Conservation (phyloP, 1,140 invertebrate genomes). For the Eurytemora carolleeae region DNA sequence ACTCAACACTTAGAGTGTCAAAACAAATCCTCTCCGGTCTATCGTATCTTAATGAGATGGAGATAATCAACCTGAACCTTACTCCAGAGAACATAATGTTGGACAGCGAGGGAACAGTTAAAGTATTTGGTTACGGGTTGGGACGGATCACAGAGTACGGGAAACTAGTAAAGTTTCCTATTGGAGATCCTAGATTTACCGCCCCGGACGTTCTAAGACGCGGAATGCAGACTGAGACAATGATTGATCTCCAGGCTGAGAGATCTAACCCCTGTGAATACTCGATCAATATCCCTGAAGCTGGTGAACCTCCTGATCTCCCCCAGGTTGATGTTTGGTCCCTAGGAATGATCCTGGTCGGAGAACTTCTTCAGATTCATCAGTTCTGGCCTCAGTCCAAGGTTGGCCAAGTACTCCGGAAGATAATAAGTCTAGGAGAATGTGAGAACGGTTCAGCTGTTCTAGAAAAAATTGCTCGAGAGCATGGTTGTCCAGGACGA, state of each 20-base stretch:
- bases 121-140: constrained; percentile 77
- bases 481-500: constrained; percentile 13
- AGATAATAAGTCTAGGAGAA: constrained; percentile 14
- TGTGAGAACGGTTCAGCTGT: constrained; percentile 17
- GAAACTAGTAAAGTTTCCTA: constrained; percentile 67
- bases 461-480: constrained; percentile 17
- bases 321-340: constrained; percentile 63
- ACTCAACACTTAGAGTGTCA: constrained; percentile 38
- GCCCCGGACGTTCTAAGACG: background rate
- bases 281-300: background rate
- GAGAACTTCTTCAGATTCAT: constrained; percentile 49
- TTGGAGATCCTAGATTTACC: constrained; percentile 35
- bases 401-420: constrained; percentile 16
- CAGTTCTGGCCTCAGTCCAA: constrained; percentile 18
- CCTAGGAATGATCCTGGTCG: constrained; percentile 61
- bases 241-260: background rate
- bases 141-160: constrained; percentile 73
- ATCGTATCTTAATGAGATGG: constrained; percentile 44
- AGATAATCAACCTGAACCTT: constrained; percentile 56
- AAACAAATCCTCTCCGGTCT: constrained; percentile 52
- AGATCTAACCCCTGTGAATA: background rate
- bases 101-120: constrained; percentile 44
- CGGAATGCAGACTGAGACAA: background rate
- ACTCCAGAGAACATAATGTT: constrained; percentile 63
- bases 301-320: background rate